Percentiles rank a stretch among this genome's conserved stretches.
Evolutionary conservation across 92 coral and sea anemone species (phyloP).

Genomic region (Phenganax subtilis): DNA sequence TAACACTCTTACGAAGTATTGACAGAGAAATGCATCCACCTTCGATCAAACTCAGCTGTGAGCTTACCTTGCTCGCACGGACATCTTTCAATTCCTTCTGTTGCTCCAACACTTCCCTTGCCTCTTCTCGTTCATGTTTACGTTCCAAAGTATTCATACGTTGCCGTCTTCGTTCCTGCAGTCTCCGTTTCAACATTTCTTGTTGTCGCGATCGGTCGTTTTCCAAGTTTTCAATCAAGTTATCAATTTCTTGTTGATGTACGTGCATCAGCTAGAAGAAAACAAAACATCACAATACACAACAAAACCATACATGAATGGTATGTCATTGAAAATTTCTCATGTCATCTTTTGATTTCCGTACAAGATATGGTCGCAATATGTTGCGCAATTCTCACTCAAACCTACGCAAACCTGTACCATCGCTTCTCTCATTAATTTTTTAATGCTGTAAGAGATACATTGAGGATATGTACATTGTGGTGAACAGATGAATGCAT

Average conservation of each 20-base stretch:
- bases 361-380: too few relatives aligned
- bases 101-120: slow-evolving; percentile 88
- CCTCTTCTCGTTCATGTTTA: slow-evolving; percentile 93
- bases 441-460: too few relatives aligned
- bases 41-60: background rate
- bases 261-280: slow-evolving; percentile 64
- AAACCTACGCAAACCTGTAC: too few relatives aligned
- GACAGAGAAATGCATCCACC: background rate
- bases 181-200: slow-evolving; percentile 70
- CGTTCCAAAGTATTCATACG: slow-evolving; percentile 76
- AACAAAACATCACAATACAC: background rate
- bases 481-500: too few relatives aligned
- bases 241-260: slow-evolving; percentile 93
- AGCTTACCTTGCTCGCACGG: slow-evolving; percentile 78
- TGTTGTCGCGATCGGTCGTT: slow-evolving; percentile 84
- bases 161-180: slow-evolving; percentile 77
- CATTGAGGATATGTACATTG: too few relatives aligned
- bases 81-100: slow-evolving; percentile 87
- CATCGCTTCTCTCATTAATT: too few relatives aligned
- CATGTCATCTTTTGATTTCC: too few relatives aligned
- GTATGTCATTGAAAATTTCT: too few relatives aligned
- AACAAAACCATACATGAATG: background rate
- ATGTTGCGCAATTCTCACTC: too few relatives aligned
- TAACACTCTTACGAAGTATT: too few relatives aligned
- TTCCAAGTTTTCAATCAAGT: slow-evolving; percentile 89